Percentiles rank a stretch among this genome's conserved stretches.
Evolutionary conservation across 2,113 vertebrate species (phyloP).

Genomic region (Dissostichus mawsoni): DNA sequence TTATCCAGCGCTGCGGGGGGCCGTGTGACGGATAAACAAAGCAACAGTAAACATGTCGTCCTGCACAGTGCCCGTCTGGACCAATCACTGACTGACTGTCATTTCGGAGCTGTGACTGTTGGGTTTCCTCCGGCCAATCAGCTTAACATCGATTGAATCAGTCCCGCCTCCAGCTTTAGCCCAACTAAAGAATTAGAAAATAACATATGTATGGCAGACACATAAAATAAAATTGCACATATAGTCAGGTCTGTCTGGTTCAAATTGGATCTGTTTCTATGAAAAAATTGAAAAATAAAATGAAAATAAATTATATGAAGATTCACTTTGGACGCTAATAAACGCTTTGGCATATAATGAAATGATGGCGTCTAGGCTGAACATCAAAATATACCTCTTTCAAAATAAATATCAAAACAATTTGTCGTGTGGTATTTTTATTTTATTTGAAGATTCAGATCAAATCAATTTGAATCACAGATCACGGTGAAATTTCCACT

Average conservation of each 20-base stretch:
- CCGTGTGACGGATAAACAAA: constrained; percentile 21
- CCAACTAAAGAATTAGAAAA: neutral
- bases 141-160: constrained; percentile 23
- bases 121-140: constrained; percentile 34
- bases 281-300: no score
- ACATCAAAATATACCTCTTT: no score
- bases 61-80: neutral
- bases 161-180: constrained; percentile 29
- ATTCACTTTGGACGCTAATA: no score
- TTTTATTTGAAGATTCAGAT: no score
- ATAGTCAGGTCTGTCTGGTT: neutral
- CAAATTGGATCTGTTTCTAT: neutral
- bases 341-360: no score
- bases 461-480: no score
- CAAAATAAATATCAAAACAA: no score
- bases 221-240: neutral
- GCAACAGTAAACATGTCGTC: constrained; percentile 20
- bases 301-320: no score
- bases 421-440: no score
- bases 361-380: no score
- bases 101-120: neutral
- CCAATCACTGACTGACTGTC: constrained; percentile 32
- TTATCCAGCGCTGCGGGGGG: constrained; percentile 19
- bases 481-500: no score
- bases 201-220: neutral